A percentile compares a stretch with the other conserved stretches of the same genome.
Evolutionary conservation across 2,797 vertebrate species (phyloP).

Genomic region (Cirrhinus molitorella): DNA sequence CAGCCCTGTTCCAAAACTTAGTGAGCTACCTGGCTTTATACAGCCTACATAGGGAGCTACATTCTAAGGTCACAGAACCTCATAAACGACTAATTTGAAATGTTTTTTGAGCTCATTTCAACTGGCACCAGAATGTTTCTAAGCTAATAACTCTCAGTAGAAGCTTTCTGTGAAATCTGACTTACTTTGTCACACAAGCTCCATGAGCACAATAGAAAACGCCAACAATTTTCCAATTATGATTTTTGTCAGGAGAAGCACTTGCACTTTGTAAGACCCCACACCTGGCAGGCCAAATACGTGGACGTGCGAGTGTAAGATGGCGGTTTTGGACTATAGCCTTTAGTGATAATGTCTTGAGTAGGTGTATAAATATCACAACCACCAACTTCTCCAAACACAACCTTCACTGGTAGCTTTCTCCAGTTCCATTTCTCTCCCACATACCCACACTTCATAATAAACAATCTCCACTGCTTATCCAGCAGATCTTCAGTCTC

Average conservation of each 20-base stretch:
- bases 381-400: neutral
- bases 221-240: neutral
- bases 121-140: neutral
- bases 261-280: constrained; percentile 14
- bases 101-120: neutral
- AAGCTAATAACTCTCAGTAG: neutral
- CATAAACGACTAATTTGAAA: neutral
- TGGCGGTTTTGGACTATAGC: constrained; percentile 27
- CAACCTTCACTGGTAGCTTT: neutral
- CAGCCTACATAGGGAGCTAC: neutral
- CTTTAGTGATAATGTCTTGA: constrained; percentile 15
- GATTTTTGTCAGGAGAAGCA: constrained; percentile 1
- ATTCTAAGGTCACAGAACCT: neutral
- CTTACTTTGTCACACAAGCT: neutral
- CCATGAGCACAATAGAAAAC: constrained; percentile 12
- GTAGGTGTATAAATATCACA: constrained; percentile 24
- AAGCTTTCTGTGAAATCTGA: neutral
- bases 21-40: neutral
- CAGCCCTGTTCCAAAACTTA: neutral
- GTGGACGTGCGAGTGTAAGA: constrained; percentile 6
- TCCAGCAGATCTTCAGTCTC: constrained; percentile 14
- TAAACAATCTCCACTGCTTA: constrained; percentile 10
- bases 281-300: constrained; percentile 22
- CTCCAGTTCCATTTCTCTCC: neutral
- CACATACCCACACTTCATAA: constrained; percentile 4